Conservation (phyloP, 2,888 invertebrate genomes). For the Phortica magna region DNA sequence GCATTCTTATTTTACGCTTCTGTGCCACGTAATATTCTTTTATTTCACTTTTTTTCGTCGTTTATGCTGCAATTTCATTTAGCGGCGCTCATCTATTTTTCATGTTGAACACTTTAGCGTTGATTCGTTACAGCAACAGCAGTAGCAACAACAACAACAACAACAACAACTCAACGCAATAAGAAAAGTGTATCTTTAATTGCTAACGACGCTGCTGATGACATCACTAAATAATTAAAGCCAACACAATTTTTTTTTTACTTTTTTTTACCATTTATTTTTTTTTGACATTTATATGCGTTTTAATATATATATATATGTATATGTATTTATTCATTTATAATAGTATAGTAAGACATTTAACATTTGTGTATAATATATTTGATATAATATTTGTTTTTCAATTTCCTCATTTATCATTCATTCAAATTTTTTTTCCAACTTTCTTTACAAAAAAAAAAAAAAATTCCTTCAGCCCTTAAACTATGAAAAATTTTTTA, state of each 20-base stretch:
- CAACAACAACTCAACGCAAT: not conserved
- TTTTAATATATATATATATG: conserved; percentile 17
- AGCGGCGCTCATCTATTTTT: conserved; percentile 15
- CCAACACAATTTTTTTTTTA: too few species aligned
- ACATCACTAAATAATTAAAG: too few species aligned
- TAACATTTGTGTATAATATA: conserved; percentile 19
- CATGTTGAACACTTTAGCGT: conserved; percentile 43
- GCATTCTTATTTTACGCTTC: not conserved
- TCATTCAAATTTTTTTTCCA: not conserved
- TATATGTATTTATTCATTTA: conserved; percentile 36
- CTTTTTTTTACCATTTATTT: conserved; percentile 15
- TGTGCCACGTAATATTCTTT: conserved; percentile 23
- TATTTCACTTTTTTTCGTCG: conserved; percentile 26
- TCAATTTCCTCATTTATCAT: not conserved
- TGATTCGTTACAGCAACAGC: not conserved
- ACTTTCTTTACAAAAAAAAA: not conserved
- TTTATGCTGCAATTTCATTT: conserved; percentile 32
- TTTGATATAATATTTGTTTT: conserved; percentile 6
- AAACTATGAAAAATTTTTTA: not conserved
- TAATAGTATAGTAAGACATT: conserved; percentile 48
- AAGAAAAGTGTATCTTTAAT: conserved; percentile 43
- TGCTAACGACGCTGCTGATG: too few species aligned
- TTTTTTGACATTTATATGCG: conserved; percentile 26
- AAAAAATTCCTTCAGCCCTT: not conserved
- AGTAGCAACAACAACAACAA: too few species aligned